These are phyloP conservation scores for Sebastolobus altivelis DNA, from an alignment of 2,797 vertebrate species.

Conservation along the genomic window DNA sequence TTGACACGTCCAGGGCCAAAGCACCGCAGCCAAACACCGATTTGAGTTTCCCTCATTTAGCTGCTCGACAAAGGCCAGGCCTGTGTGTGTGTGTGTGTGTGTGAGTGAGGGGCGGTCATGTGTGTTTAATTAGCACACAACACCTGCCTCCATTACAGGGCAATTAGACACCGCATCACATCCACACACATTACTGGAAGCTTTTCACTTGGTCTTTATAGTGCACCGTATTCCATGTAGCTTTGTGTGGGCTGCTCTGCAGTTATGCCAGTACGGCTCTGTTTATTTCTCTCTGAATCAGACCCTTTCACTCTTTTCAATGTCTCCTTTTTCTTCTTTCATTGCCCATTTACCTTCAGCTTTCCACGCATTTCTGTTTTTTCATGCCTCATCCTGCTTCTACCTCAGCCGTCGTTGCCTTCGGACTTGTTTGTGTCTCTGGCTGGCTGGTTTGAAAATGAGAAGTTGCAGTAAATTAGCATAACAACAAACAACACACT, in stretches of 20 bases:
- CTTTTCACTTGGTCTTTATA: conserved; percentile 12
- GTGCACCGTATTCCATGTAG: neutral
- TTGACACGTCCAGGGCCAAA: conserved; percentile 42
- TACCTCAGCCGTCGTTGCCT: neutral
- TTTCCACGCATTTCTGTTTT: conserved; percentile 1
- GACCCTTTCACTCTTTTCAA: conserved; percentile 15
- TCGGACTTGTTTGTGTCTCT: neutral
- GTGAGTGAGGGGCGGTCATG: conserved; percentile 26
- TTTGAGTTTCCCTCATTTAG: conserved; percentile 54
- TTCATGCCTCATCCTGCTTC: neutral
- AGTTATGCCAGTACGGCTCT: neutral
- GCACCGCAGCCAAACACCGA: conserved; percentile 33
- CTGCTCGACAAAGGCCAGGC: conserved; percentile 39
- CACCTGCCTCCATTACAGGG: conserved; percentile 64
- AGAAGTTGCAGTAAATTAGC: conserved; percentile 15
- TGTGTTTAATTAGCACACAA: conserved; percentile 64
- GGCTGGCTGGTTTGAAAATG: conserved; percentile 21
- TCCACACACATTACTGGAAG: conserved; percentile 31
- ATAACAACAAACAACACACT: neutral
- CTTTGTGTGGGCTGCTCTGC: conserved; percentile 15
- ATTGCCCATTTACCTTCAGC: conserved; percentile 18
- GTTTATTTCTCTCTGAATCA: conserved; percentile 27
- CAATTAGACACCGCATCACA: conserved; percentile 63
- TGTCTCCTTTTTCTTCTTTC: conserved; percentile 9
- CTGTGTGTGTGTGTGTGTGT: conserved; percentile 45